Conservation (phyloP, 2,113 vertebrate species). For the Myotis brandtii region DNA sequence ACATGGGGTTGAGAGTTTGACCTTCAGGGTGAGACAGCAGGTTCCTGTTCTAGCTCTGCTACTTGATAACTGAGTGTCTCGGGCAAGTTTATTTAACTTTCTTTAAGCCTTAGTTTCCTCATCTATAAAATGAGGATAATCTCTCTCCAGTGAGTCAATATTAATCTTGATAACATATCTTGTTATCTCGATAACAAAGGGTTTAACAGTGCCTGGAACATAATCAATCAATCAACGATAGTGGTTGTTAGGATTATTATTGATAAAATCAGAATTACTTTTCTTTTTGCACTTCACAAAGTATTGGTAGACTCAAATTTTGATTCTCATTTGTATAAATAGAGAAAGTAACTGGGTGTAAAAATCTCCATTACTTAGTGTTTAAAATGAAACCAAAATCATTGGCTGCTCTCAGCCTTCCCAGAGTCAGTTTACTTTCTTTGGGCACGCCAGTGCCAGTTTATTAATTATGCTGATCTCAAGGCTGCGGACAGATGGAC, state of each 20-base stretch:
- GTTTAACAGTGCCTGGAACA: not conserved
- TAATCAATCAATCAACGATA: not conserved
- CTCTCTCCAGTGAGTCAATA: not conserved
- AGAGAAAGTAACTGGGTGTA: not conserved
- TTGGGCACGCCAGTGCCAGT: not conserved
- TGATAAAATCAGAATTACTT: not conserved
- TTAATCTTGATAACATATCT: not conserved
- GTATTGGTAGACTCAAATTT: slow-evolving; percentile 10
- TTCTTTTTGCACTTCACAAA: slow-evolving; percentile 1
- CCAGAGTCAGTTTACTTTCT: not conserved
- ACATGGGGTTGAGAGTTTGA: not conserved
- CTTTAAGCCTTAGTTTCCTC: slow-evolving; percentile 26
- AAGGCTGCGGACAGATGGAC: not conserved
- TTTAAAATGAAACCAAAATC: slow-evolving; percentile 37
- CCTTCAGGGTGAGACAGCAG: not conserved
- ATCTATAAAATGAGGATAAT: not conserved
- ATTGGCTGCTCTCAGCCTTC: not conserved
- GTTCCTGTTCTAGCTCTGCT: not conserved
- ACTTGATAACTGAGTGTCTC: not conserved
- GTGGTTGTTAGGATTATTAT: not conserved
- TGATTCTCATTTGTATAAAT: not conserved
- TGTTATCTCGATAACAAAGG: not conserved
- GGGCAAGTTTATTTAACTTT: slow-evolving; percentile 26
- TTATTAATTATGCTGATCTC: not conserved
- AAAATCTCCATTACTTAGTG: not conserved